Evolutionary conservation across 2,113 vertebrate genomes (phyloP).

Genomic region (Lepisosteus osseus): DNA sequence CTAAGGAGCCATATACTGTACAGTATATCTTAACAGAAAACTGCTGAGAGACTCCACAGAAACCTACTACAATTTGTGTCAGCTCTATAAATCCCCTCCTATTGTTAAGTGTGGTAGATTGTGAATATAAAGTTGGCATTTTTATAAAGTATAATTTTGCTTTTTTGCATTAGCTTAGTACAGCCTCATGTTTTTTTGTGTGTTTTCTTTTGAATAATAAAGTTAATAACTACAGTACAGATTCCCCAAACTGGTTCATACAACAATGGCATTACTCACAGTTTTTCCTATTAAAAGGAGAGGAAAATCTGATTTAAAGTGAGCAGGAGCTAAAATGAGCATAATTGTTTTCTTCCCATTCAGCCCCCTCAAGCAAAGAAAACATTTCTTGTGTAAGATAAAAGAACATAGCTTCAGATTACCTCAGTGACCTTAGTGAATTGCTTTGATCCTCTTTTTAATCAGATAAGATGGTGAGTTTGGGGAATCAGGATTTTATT

Average conservation of each 20-base stretch:
- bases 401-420: too few relatives aligned
- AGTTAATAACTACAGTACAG: slow-evolving; percentile 11
- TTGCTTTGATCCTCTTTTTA: too few relatives aligned
- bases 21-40: too few relatives aligned
- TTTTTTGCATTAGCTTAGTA: not conserved
- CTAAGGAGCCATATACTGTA: too few relatives aligned
- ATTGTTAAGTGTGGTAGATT: slow-evolving; percentile 3
- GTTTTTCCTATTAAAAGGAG: slow-evolving; percentile 17
- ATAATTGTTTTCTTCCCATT: slow-evolving; percentile 11
- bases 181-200: not conserved
- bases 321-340: slow-evolving; percentile 22
- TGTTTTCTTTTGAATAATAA: slow-evolving; percentile 5
- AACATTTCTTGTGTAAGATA: too few relatives aligned
- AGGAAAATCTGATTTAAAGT: slow-evolving; percentile 5
- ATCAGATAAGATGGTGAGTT: too few relatives aligned
- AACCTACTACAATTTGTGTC: too few relatives aligned
- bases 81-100: not conserved
- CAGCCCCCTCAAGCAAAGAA: not conserved
- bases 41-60: too few relatives aligned
- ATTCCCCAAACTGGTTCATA: slow-evolving; percentile 23
- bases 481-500: too few relatives aligned
- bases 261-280: slow-evolving; percentile 16
- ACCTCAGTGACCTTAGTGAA: too few relatives aligned
- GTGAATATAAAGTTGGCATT: not conserved
- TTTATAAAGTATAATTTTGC: not conserved